phyloP scores from a whole-genome alignment of 2,888 invertebrate species.

The Malthinus seriepunctatus region DNA sequence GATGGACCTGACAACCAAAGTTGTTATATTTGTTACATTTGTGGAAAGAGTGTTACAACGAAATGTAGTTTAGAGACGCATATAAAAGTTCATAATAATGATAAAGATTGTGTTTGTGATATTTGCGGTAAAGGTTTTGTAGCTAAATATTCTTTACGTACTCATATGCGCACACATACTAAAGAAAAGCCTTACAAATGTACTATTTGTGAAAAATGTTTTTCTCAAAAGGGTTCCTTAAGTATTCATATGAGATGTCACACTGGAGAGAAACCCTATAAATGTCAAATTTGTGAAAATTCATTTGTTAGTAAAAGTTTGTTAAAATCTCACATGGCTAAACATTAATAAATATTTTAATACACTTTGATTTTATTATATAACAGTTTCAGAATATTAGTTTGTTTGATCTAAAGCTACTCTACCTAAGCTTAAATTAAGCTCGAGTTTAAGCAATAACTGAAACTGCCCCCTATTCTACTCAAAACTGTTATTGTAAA shows the following conservation, averaged over 20 bases:
- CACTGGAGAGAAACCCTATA: neutral
- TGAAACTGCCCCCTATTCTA: no score
- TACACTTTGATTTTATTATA: no score
- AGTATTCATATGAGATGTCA: neutral
- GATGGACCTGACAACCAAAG: constrained; percentile 27
- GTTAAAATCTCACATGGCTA: neutral
- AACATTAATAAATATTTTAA: neutral
- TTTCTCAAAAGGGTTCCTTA: neutral
- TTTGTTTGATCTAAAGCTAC: no score
- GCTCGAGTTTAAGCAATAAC: no score
- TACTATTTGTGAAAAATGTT: constrained; percentile 25
- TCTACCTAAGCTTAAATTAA: no score
- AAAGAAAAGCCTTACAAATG: constrained; percentile 60
- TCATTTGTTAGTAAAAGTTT: constrained; percentile 53
- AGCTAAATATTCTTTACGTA: constrained; percentile 50
- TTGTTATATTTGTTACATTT: constrained; percentile 57
- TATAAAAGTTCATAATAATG: constrained; percentile 49
- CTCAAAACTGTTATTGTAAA: no score
- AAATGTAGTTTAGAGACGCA: constrained; percentile 39
- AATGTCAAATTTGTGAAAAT: constrained; percentile 2
- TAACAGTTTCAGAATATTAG: no score
- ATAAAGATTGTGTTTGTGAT: constrained; percentile 44
- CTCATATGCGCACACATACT: constrained; percentile 59
- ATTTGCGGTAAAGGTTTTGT: constrained; percentile 56
- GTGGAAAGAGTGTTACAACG: constrained; percentile 58